phyloP scores from a whole-genome alignment of 2,797 vertebrate genomes.

The Rhinatrema bivittatum region DNA sequence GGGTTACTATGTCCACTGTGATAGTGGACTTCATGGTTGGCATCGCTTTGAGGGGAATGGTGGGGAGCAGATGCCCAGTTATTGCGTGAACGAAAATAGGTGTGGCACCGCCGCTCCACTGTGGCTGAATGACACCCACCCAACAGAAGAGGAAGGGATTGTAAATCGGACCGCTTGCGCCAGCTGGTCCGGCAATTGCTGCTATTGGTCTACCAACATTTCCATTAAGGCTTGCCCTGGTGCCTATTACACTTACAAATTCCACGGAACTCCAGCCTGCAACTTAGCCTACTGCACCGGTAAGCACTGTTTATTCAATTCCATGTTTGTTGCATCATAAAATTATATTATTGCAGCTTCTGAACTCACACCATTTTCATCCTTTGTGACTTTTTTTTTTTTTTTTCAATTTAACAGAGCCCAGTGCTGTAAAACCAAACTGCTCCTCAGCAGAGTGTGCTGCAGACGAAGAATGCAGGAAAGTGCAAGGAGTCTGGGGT shows the following conservation, averaged over 20 bases:
- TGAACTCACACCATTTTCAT: neutral
- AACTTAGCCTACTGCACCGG: constrained; percentile 31
- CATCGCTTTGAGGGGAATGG: constrained; percentile 30
- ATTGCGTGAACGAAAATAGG: neutral
- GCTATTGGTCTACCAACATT: constrained; percentile 8
- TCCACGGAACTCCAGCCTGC: constrained; percentile 4
- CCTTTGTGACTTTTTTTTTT: too few species aligned
- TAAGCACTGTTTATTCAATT: too few species aligned
- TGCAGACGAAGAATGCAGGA: constrained; percentile 18
- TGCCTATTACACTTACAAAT: constrained; percentile 28
- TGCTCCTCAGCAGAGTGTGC: neutral
- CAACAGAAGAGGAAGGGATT: constrained; percentile 5
- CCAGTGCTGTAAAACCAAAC: neutral
- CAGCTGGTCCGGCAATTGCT: constrained; percentile 19
- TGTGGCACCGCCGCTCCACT: constrained; percentile 29
- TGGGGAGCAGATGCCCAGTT: constrained; percentile 18
- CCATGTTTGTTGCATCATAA: neutral
- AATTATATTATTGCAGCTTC: neutral
- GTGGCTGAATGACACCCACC: constrained; percentile 34
- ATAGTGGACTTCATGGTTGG: constrained; percentile 14
- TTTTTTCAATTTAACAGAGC: constrained; percentile 1
- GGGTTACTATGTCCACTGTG: constrained; percentile 2
- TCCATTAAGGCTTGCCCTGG: constrained; percentile 26
- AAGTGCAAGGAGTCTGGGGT: constrained; percentile 12
- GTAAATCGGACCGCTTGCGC: constrained; percentile 18